Percentiles rank a stretch among this genome's conserved stretches.
These are phyloP conservation scores for Brachionus paranguensis DNA, from an alignment of 1,140 invertebrate genomes.

Conservation along the genomic window DNA sequence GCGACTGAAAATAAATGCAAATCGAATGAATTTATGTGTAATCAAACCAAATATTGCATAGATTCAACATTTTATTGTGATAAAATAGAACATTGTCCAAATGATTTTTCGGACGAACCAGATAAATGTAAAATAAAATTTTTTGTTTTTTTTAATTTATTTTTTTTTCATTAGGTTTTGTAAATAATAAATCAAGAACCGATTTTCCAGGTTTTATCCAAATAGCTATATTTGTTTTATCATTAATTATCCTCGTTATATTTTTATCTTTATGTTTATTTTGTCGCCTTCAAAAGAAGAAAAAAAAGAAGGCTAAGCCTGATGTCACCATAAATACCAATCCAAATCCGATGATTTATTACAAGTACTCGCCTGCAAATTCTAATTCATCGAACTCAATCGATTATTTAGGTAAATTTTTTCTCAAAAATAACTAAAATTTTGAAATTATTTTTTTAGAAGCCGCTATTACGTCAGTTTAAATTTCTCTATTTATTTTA, in stretches of 20 bases:
- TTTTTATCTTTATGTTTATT: slow-evolving; percentile 21
- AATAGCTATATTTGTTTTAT: not conserved
- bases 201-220: slow-evolving; percentile 4
- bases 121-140: slow-evolving; percentile 25
- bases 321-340: not conserved
- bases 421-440: not conserved
- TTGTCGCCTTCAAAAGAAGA: not conserved
- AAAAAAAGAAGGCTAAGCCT: not conserved
- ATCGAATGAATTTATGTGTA: slow-evolving; percentile 37
- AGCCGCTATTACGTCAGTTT: slow-evolving; percentile 38
- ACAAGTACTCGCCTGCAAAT: slow-evolving; percentile 32
- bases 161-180: not conserved
- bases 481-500: not conserved
- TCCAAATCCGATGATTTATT: slow-evolving; percentile 11
- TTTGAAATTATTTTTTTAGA: not conserved
- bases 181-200: not conserved
- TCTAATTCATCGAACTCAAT: not conserved
- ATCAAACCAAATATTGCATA: slow-evolving; percentile 26
- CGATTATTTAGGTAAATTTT: slow-evolving; percentile 30
- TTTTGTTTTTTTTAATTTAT: not conserved
- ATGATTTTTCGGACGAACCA: slow-evolving; percentile 33
- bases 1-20: not conserved
- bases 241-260: not conserved
- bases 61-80: slow-evolving; percentile 8
- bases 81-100: slow-evolving; percentile 17